Evolutionary conservation across 2,888 invertebrate genomes (phyloP), one percentile per base, ranked within the genome.

Genomic region (Leptopilina syphax): DNA sequence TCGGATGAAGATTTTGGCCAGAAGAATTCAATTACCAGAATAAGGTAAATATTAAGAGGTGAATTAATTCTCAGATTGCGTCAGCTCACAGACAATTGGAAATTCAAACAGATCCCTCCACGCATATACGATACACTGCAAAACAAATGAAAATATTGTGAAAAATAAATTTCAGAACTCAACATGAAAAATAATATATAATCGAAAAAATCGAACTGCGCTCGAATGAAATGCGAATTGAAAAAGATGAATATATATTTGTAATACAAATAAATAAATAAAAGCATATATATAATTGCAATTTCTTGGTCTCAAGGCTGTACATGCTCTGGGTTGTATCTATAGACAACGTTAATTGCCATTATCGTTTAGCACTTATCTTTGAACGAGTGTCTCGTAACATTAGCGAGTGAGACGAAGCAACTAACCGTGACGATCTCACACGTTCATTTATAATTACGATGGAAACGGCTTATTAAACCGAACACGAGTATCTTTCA

Each of bases 381-480:
- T 73, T 73, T 73, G 73, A 73, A 73, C 73, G 73, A 73, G 73
- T 73, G 73, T 73, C 73, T 73, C 73, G 73, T 73, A 73, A 73
- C 54, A 73, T 57, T 73, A 73, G 73, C 73, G 57, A 73, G 73
- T 73, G 73, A 73, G 73, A 73, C 73, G 73, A 73, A 54, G 73
- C 73, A 73, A 57, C 73, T 57, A 73, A 73, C 73, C 73, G 57
- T 73, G 57, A 73, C 73, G 73, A 73, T 73, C 73, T 73, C 73
- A 73, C 73, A 73, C 73, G 73, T 73, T 73, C 57, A 73, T 73
- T 73, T 73, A 73, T 73, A 73, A 73, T 73, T 73, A 73, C 57
- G 73, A 73, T 73, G 73, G 73, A 73, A 73, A 57, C 73, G 57
- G 73, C 73, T 73, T 73, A 73, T 73, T 73, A 73, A 73, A 73